These are phyloP conservation scores for Morinoia aosen DNA, from an alignment of 2,888 invertebrate genomes.

Conservation along the genomic window DNA sequence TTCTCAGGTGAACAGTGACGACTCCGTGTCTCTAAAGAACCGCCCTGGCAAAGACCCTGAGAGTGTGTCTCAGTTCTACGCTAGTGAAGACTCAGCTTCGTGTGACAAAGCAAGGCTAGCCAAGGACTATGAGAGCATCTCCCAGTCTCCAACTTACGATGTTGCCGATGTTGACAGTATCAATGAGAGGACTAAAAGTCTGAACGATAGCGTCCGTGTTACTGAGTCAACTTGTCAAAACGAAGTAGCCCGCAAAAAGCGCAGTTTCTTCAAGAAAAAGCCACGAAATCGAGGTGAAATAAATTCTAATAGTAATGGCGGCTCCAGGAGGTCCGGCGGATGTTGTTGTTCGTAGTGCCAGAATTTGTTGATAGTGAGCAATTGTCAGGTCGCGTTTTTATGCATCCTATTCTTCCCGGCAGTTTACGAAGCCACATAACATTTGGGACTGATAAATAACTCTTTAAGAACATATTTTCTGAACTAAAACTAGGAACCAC, in stretches of 20 bases:
- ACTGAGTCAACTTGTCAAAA: not conserved
- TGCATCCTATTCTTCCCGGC: not conserved
- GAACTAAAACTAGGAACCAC: not conserved
- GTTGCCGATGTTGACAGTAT: slow-evolving; percentile 62
- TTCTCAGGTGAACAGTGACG: slow-evolving; percentile 26
- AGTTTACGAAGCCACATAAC: not conserved
- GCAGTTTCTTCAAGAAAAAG: slow-evolving; percentile 27
- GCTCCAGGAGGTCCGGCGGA: not conserved
- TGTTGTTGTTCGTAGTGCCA: not conserved
- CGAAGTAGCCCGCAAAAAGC: slow-evolving; percentile 12
- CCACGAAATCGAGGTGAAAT: not conserved
- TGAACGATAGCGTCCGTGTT: not conserved
- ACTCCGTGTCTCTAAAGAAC: slow-evolving; percentile 10
- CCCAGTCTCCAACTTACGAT: slow-evolving; percentile 64
- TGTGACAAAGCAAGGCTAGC: slow-evolving; percentile 51
- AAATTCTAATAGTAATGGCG: not conserved
- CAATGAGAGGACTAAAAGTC: slow-evolving; percentile 17
- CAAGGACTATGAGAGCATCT: slow-evolving; percentile 62
- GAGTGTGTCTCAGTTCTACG: slow-evolving; percentile 38
- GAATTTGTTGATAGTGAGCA: too few relatives aligned
- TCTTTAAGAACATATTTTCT: not conserved
- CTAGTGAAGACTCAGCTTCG: slow-evolving; percentile 23
- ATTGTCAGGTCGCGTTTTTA: not conserved
- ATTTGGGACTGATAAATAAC: not conserved
- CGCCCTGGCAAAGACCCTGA: not conserved